phyloP scores from a whole-genome alignment of 1,140 invertebrate species.

The Bilobella aurantiaca region DNA sequence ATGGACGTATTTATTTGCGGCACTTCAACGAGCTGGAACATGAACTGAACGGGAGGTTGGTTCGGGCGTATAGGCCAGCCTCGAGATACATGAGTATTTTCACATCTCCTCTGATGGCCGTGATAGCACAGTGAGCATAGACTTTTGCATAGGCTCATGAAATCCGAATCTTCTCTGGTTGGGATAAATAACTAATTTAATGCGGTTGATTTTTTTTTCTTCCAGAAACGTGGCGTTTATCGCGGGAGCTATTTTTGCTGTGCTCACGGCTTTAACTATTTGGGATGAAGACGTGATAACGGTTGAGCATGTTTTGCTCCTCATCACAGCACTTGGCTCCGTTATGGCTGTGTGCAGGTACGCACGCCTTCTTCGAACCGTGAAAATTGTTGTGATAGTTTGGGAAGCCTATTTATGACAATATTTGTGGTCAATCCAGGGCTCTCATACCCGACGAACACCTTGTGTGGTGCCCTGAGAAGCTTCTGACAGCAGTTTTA shows the following conservation, averaged over 20 bases:
- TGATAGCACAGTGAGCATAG: slow-evolving; percentile 60
- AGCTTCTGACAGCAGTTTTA: slow-evolving; percentile 74
- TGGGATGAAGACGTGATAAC: slow-evolving; percentile 88
- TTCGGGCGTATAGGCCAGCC: slow-evolving; percentile 78
- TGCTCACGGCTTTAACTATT: slow-evolving; percentile 70
- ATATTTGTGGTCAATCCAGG: slow-evolving; percentile 41
- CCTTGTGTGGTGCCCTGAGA: slow-evolving; percentile 75
- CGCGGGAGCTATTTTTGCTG: slow-evolving; percentile 69
- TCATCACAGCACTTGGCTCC: slow-evolving; percentile 68
- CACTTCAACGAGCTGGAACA: slow-evolving; percentile 99
- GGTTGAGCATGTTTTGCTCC: slow-evolving; percentile 80
- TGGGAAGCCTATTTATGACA: background rate
- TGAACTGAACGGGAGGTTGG: slow-evolving; percentile 80
- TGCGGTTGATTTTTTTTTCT: slow-evolving; percentile 15
- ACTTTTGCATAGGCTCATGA: too few species aligned
- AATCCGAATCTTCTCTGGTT: too few species aligned
- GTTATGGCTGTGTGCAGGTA: slow-evolving; percentile 53
- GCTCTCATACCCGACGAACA: slow-evolving; percentile 64
- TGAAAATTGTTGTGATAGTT: background rate
- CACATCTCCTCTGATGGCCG: slow-evolving; percentile 60
- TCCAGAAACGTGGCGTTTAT: slow-evolving; percentile 52
- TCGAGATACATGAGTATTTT: slow-evolving; percentile 86
- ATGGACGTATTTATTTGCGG: slow-evolving; percentile 73
- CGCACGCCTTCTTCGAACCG: too few species aligned
- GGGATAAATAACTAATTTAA: too few species aligned